A percentile compares a stretch with the other conserved stretches of the same genome.
These are phyloP conservation scores for Brienomyrus brachyistius DNA, from an alignment of 2,113 vertebrate genomes.

Conservation along the genomic window DNA sequence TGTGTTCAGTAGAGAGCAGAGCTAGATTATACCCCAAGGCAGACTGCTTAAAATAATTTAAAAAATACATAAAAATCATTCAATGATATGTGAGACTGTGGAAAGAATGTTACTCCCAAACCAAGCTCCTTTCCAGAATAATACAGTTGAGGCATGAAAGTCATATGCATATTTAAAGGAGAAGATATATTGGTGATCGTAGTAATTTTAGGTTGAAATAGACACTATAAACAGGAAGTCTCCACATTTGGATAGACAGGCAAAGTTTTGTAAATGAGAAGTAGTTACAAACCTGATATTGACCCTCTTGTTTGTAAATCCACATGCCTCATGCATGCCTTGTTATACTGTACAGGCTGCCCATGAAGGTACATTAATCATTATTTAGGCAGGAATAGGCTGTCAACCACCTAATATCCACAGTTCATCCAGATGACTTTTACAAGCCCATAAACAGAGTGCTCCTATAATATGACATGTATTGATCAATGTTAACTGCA, in stretches of 20 bases:
- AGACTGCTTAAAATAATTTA: neutral
- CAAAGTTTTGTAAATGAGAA: neutral
- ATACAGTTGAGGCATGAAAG: neutral
- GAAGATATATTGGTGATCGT: neutral
- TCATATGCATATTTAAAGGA: neutral
- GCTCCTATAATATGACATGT: neutral
- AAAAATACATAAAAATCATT: neutral
- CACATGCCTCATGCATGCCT: neutral
- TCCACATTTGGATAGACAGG: neutral
- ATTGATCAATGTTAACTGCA: neutral
- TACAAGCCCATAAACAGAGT: neutral
- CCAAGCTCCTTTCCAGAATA: neutral
- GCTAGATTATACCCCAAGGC: neutral
- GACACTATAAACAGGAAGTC: neutral
- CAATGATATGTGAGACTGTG: neutral
- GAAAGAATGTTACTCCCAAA: neutral
- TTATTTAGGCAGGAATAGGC: neutral
- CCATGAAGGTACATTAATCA: slow-evolving; percentile 4
- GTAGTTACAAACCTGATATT: neutral
- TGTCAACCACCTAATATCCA: slow-evolving; percentile 7
- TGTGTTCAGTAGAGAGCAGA: neutral
- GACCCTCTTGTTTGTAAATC: neutral
- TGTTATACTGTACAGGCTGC: neutral
- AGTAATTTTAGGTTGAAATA: neutral
- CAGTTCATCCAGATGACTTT: neutral